A percentile compares a stretch with the other conserved stretches of the same genome.
Evolutionary conservation across 2,113 vertebrate species (phyloP).

Genomic region (Passerina amoena): DNA sequence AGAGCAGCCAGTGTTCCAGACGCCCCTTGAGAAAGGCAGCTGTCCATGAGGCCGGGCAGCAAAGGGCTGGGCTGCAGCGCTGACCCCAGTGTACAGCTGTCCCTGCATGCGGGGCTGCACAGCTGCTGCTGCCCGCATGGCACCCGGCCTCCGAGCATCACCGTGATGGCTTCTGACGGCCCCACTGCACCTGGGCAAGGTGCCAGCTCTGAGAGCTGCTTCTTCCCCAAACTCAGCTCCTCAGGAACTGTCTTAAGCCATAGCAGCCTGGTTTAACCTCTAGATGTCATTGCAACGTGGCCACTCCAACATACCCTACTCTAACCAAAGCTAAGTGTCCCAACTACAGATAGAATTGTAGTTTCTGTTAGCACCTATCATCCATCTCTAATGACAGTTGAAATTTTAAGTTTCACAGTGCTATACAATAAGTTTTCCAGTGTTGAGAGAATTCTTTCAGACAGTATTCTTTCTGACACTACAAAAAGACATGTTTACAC

Average conservation of each 20-base stretch:
- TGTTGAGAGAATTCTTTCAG: not conserved
- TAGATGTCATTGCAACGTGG: not conserved
- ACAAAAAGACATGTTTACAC: not conserved
- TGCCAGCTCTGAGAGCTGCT: not conserved
- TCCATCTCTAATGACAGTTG: not conserved
- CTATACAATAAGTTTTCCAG: not conserved
- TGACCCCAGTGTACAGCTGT: not conserved
- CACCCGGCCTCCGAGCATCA: not conserved
- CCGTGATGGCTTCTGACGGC: not conserved
- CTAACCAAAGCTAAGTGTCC: not conserved
- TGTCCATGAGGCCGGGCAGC: not conserved
- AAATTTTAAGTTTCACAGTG: not conserved
- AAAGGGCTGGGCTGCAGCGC: not conserved
- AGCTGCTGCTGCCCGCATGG: rapidly evolving
- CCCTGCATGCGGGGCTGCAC: rapidly evolving
- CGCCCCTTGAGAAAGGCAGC: not conserved
- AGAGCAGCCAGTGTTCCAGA: not conserved
- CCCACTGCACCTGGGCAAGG: rapidly evolving
- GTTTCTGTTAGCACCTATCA: not conserved
- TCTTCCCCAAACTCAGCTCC: not conserved
- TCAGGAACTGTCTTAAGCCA: not conserved
- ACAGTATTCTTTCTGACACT: not conserved
- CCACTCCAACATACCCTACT: not conserved
- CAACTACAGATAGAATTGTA: not conserved
- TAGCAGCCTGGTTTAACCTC: not conserved